Evolutionary conservation across 2,797 vertebrate species (phyloP).

Genomic region (Malacoraja senta): DNA sequence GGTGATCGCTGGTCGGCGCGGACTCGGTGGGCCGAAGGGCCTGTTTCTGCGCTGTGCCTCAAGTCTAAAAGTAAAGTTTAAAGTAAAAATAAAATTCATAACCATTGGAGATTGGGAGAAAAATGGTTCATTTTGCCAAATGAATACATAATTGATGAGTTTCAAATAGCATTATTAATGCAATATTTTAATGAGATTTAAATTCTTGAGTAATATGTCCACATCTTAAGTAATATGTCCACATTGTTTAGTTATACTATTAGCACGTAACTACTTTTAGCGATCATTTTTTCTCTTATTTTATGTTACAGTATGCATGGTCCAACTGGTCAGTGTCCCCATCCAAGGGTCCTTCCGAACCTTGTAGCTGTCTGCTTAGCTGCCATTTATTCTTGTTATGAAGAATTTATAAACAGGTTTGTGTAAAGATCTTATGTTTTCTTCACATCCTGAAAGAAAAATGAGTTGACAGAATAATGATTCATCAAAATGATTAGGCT

Average conservation of each 20-base stretch:
- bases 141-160: neutral
- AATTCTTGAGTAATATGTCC: neutral
- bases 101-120: neutral
- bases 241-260: neutral
- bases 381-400: conserved; percentile 97
- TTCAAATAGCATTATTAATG: neutral
- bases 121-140: neutral
- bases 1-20: too few relatives aligned
- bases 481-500: neutral
- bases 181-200: neutral
- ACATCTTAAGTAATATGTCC: too few relatives aligned
- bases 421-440: conserved; percentile 44
- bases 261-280: neutral
- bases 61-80: too few relatives aligned
- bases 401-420: conserved; percentile 99
- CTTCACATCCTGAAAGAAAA: neutral
- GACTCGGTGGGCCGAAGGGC: too few relatives aligned
- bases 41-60: too few relatives aligned
- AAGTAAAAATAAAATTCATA: neutral
- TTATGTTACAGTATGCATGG: conserved; percentile 85
- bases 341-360: conserved; percentile 96
- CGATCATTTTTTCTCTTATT: neutral
- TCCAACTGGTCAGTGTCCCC: conserved; percentile 92
- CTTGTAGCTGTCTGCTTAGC: conserved; percentile 95
- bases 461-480: neutral